A percentile compares a stretch with the other conserved stretches of the same genome.
These are phyloP conservation scores for Thereuonema tuberculata DNA, from an alignment of 1,140 invertebrate species.

Conservation along the genomic window DNA sequence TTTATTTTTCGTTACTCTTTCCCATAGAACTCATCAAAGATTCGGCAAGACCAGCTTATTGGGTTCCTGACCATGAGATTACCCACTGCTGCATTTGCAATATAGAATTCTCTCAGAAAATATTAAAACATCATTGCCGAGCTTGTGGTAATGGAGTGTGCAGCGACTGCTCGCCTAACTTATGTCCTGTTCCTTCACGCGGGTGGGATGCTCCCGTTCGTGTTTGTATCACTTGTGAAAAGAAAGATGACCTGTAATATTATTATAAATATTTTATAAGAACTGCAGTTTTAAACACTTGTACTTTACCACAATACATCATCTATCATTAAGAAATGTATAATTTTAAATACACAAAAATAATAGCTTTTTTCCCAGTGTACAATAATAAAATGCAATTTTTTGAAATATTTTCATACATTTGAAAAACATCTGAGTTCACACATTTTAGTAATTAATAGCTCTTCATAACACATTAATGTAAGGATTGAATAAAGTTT, in stretches of 20 bases:
- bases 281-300: too few species aligned
- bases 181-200: slow-evolving; percentile 30
- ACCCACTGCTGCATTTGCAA: slow-evolving; percentile 50
- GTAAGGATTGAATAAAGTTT: too few species aligned
- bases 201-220: slow-evolving; percentile 37
- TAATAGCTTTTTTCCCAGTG: neutral
- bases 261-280: too few species aligned
- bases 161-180: slow-evolving; percentile 30
- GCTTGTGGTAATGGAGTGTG: slow-evolving; percentile 39
- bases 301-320: too few species aligned
- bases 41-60: slow-evolving; percentile 59
- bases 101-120: slow-evolving; percentile 38
- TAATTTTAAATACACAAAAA: neutral
- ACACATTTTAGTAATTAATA: too few species aligned
- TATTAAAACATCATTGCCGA: slow-evolving; percentile 58
- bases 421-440: too few species aligned
- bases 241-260: slow-evolving; percentile 2
- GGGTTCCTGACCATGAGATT: slow-evolving; percentile 59
- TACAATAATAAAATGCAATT: neutral
- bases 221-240: slow-evolving; percentile 33
- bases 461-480: too few species aligned
- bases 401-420: too few species aligned
- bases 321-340: too few species aligned
- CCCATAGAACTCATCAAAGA: slow-evolving; percentile 56
- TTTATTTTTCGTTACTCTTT: slow-evolving; percentile 22